Conservation (phyloP, 2,888 invertebrate species). For the Periphyllus acericola region DNA sequence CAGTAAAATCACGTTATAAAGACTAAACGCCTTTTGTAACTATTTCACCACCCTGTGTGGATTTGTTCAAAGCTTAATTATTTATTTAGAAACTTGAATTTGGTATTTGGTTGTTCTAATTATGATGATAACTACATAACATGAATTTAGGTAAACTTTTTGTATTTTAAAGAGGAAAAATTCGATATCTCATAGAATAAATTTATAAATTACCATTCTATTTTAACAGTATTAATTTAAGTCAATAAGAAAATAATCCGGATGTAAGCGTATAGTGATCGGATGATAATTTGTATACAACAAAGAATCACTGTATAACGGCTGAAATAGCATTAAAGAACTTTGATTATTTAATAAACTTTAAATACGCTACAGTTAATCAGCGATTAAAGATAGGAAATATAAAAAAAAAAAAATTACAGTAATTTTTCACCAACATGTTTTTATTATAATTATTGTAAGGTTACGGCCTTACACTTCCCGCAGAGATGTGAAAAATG, state of each 20-base stretch:
- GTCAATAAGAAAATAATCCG: no score
- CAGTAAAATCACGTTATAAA: neutral
- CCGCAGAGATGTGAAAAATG: conserved; percentile 1
- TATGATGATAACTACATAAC: no score
- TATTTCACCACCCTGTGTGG: neutral
- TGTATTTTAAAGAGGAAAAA: no score
- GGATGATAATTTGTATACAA: no score
- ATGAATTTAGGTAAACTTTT: no score
- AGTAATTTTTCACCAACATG: neutral
- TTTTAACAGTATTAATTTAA: no score
- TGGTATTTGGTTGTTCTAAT: no score
- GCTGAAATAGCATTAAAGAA: neutral
- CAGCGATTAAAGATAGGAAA: neutral
- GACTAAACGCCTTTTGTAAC: neutral
- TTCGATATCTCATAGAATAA: no score
- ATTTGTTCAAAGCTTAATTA: no score
- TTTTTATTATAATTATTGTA: conserved; percentile 31
- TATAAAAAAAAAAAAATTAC: neutral
- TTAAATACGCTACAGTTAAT: neutral
- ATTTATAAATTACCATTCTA: no score
- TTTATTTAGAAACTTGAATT: no score
- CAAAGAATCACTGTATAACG: neutral
- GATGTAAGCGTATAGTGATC: no score
- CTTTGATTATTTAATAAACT: neutral
- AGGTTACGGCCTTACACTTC: conserved; percentile 47